phyloP scores from a whole-genome alignment of 2,113 vertebrate genomes.

The Uria aalge region DNA sequence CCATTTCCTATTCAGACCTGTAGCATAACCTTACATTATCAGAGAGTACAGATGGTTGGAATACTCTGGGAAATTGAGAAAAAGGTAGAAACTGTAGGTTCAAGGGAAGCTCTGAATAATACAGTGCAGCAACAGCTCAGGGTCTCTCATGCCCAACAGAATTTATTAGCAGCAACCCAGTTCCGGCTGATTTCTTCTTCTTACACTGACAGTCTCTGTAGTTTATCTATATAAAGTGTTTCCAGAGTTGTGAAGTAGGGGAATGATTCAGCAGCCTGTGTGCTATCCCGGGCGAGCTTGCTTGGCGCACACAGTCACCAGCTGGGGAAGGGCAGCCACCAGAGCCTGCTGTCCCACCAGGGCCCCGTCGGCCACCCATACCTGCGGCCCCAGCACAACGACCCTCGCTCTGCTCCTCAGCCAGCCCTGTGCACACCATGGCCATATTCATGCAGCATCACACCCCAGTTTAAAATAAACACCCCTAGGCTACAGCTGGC shows the following conservation, averaged over 20 bases:
- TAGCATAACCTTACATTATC: not conserved
- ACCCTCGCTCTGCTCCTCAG: not conserved
- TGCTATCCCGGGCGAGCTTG: accelerated
- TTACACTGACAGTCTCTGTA: not conserved
- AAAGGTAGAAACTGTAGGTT: not conserved
- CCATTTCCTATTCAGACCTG: not conserved
- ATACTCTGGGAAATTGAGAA: not conserved
- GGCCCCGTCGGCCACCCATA: accelerated
- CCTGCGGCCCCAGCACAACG: accelerated
- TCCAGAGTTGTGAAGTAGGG: not conserved
- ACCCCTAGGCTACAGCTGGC: accelerated
- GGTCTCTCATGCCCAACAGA: not conserved
- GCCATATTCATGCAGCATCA: accelerated
- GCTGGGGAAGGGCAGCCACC: not conserved
- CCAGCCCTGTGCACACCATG: accelerated
- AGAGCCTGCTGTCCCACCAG: accelerated
- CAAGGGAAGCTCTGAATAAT: not conserved
- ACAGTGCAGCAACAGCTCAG: not conserved
- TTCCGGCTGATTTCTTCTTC: not conserved
- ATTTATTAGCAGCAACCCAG: not conserved
- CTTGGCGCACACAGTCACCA: accelerated
- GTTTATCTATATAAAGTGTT: not conserved
- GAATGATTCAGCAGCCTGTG: not conserved
- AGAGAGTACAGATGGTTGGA: not conserved
- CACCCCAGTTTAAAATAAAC: not conserved